phyloP scores from a whole-genome alignment of 2,113 vertebrate genomes.

The Gymnorhina tibicen region DNA sequence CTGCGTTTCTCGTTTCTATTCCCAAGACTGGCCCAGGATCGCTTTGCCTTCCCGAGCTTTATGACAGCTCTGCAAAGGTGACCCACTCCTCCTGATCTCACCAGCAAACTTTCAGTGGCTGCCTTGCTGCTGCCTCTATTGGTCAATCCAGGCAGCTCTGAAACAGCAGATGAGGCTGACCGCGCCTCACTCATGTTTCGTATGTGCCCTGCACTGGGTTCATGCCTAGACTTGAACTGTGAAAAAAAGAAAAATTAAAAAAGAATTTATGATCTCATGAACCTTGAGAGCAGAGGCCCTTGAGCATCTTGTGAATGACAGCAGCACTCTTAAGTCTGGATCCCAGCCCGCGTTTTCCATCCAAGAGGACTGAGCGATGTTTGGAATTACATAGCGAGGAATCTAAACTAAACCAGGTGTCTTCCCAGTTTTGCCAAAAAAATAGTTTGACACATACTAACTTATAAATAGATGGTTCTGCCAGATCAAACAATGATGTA shows the following conservation, averaged over 20 bases:
- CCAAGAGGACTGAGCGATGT: conserved; percentile 48
- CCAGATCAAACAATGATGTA: conserved; percentile 70
- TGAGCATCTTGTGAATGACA: conserved; percentile 57
- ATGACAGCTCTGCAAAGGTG: neutral
- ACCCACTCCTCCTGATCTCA: neutral
- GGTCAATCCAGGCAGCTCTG: neutral
- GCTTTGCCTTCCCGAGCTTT: neutral
- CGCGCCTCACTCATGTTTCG: neutral
- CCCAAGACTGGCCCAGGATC: neutral
- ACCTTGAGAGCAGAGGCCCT: conserved; percentile 54
- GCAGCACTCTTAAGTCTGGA: conserved; percentile 38
- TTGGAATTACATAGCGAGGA: conserved; percentile 55
- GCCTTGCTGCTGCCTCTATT: neutral
- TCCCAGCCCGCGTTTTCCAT: conserved; percentile 39
- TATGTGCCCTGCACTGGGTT: neutral
- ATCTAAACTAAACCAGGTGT: conserved; percentile 73
- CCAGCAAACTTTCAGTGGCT: neutral
- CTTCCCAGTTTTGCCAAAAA: conserved; percentile 55
- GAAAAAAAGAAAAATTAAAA: neutral
- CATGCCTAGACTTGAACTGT: neutral
- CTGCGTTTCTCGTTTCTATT: neutral
- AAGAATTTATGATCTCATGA: conserved; percentile 60
- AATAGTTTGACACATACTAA: conserved; percentile 63
- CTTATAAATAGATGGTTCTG: conserved; percentile 64
- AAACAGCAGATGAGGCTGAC: rapidly evolving